Conservation (phyloP, 1,140 invertebrate genomes). For the Pristionchus pacificus region DNA sequence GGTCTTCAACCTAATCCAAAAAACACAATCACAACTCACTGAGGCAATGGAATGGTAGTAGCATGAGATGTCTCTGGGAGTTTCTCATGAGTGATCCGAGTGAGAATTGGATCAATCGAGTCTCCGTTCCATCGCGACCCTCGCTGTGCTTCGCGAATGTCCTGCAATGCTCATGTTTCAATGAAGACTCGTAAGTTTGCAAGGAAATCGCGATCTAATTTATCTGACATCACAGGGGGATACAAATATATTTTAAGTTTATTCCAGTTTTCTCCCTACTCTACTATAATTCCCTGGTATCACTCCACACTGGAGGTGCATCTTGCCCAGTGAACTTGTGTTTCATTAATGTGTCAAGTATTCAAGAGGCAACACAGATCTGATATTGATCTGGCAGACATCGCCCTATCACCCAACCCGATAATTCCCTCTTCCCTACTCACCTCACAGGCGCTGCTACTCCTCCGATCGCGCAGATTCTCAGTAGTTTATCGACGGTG, state of each 20-base stretch:
- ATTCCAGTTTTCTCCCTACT: no score
- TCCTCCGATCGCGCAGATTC: background rate
- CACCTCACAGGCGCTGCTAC: background rate
- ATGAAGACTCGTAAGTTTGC: background rate
- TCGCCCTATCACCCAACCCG: no score
- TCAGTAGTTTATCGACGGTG: background rate
- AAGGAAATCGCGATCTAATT: no score
- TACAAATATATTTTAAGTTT: no score
- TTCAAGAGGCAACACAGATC: no score
- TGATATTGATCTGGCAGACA: no score
- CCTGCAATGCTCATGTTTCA: background rate
- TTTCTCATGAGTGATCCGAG: background rate
- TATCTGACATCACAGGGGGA: no score
- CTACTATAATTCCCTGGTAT: no score
- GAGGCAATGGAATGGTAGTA: background rate
- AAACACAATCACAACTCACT: background rate
- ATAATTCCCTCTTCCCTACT: no score
- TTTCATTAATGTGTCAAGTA: no score
- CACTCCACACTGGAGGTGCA: no score
- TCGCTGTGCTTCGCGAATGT: background rate
- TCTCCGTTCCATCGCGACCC: background rate
- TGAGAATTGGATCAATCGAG: background rate
- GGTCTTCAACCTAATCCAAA: background rate
- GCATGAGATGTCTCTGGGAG: background rate
- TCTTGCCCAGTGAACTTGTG: no score